A percentile compares a stretch with the other conserved stretches of the same genome.
phyloP scores from a whole-genome alignment of 2,888 invertebrate genomes.

The Gari tellinella region DNA sequence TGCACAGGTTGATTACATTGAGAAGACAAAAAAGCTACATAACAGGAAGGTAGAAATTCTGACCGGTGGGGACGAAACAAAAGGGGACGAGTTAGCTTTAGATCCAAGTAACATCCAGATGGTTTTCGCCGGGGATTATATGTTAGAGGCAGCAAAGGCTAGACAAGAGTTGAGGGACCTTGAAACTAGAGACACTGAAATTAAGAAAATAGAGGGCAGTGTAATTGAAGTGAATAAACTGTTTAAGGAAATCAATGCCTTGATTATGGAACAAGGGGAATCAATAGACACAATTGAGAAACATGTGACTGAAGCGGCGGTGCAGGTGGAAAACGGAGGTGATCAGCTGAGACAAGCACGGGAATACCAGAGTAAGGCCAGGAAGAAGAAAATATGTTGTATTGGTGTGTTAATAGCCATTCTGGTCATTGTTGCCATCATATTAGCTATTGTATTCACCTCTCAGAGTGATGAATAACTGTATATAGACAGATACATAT shows the following conservation, averaged over 20 bases:
- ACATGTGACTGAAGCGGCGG: conserved; percentile 61
- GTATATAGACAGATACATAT: no score
- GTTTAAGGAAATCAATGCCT: conserved; percentile 73
- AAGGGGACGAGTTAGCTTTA: conserved; percentile 18
- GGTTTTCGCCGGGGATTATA: conserved; percentile 73
- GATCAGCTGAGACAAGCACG: conserved; percentile 65
- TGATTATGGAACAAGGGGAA: conserved; percentile 76
- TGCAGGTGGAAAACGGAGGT: conserved; percentile 64
- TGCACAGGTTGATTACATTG: conserved; percentile 74
- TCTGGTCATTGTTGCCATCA: conserved; percentile 61
- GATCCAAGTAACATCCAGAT: conserved; percentile 51
- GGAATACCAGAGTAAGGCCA: conserved; percentile 52
- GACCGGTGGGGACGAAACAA: conserved; percentile 57
- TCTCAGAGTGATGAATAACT: no score
- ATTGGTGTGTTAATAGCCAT: conserved; percentile 63
- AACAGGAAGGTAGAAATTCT: conserved; percentile 68
- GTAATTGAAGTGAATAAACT: conserved; percentile 74
- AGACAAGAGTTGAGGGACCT: conserved; percentile 69
- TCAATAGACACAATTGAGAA: conserved; percentile 72
- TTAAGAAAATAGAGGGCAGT: conserved; percentile 73
- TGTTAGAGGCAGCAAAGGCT: conserved; percentile 72
- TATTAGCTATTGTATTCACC: conserved; percentile 53
- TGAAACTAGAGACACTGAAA: conserved; percentile 71
- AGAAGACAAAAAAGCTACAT: conserved; percentile 71
- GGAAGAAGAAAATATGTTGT: conserved; percentile 69